phyloP scores from a whole-genome alignment of 1,140 invertebrate genomes.

The Chelonus insularis region DNA sequence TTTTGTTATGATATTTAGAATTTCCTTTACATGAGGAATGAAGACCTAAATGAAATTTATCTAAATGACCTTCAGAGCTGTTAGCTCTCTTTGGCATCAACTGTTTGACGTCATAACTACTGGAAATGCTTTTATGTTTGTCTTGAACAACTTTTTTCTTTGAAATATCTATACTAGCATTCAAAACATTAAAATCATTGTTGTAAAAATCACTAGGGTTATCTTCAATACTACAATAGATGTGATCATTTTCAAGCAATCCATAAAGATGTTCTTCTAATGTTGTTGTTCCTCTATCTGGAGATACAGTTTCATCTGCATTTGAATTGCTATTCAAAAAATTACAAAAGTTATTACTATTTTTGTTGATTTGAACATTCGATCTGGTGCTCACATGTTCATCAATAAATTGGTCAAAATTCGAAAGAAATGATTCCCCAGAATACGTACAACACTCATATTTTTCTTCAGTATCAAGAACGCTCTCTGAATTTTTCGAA shows the following conservation, averaged over 20 bases:
- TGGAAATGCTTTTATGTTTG: background rate
- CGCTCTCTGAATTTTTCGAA: constrained; percentile 30
- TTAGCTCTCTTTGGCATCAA: constrained; percentile 37
- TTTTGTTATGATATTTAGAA: constrained; percentile 27
- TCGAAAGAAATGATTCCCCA: background rate
- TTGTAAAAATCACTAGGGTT: constrained; percentile 32
- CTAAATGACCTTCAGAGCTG: constrained; percentile 49
- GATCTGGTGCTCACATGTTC: background rate
- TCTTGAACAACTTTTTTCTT: background rate
- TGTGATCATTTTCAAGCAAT: constrained; percentile 44
- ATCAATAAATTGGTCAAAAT: background rate
- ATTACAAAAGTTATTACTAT: background rate
- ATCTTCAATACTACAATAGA: constrained; percentile 56
- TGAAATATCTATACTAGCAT: background rate
- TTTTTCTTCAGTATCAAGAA: constrained; percentile 3
- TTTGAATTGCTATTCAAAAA: background rate
- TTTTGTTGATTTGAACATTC: too few species aligned
- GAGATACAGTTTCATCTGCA: constrained; percentile 22
- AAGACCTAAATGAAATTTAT: constrained; percentile 34
- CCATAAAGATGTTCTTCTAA: constrained; percentile 39
- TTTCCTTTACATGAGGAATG: too few species aligned
- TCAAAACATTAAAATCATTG: constrained; percentile 9
- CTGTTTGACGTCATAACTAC: background rate
- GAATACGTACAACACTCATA: background rate
- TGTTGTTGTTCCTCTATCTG: constrained; percentile 28